Conservation (phyloP, 2,888 invertebrate species). For the Matsumyia berberina region DNA sequence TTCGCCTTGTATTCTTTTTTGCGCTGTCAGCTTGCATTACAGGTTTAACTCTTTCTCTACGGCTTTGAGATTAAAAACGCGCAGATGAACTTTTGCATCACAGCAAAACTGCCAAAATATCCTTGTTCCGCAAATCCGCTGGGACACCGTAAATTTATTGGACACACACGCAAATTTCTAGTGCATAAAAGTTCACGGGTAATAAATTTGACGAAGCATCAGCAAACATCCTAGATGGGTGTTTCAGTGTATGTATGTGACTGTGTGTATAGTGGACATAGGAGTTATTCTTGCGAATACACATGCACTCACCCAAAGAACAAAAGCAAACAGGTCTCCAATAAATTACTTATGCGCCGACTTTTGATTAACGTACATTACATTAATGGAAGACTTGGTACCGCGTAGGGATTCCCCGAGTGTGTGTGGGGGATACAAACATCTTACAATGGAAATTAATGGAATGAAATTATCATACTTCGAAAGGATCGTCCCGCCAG, state of each 20-base stretch:
- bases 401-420: conserved; percentile 53
- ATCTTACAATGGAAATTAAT: conserved; percentile 76
- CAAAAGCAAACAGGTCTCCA: conserved; percentile 73
- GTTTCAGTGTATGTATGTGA: not conserved
- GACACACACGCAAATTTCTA: conserved; percentile 66
- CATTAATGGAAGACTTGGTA: conserved; percentile 74
- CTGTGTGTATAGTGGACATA: conserved; percentile 22
- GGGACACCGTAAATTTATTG: conserved; percentile 68
- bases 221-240: conserved; percentile 16
- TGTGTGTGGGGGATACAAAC: conserved; percentile 63
- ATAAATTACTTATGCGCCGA: conserved; percentile 76
- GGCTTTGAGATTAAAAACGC: conserved; percentile 70
- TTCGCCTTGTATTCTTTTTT: conserved; percentile 42
- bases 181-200: conserved; percentile 75
- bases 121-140: conserved; percentile 71
- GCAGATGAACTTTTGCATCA: conserved; percentile 73
- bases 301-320: conserved; percentile 26
- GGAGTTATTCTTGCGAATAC: conserved; percentile 40
- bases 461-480: conserved; percentile 76
- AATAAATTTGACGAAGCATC: conserved; percentile 74
- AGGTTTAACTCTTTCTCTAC: conserved; percentile 52
- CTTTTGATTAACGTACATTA: conserved; percentile 76
- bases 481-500: conserved; percentile 75
- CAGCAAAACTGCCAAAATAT: conserved; percentile 72
- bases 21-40: conserved; percentile 63